Evolutionary conservation across 2,113 vertebrate species (phyloP), one percentile per base, ranked within the genome.

Genomic region (Xenopus tropicalis): DNA sequence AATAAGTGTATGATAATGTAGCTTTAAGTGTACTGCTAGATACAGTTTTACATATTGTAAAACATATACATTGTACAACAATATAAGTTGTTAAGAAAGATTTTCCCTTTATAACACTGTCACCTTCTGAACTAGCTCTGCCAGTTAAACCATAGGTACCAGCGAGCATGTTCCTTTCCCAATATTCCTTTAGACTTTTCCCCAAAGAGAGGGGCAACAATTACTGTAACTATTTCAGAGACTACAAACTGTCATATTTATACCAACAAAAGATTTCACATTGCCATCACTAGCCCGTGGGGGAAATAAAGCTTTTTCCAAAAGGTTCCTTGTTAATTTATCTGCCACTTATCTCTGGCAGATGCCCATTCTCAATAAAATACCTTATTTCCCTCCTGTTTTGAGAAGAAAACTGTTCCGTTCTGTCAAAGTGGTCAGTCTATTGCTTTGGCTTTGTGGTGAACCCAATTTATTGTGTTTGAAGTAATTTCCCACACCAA

Each of bases 401-500:
- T 67, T 61, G 46, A 58, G 57, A 23, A 74, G 44, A 74, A 74
- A 61, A 23, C 44, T 61, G 65, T 62, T 74, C n/a, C 43, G 11
- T 52, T 61, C 72, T 68, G 57, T 74, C 65, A 69, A 52, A 54
- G 65, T 61, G 56, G 65, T 74, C 72, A 74, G 68, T 74, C 72
- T 74, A 74, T 74, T 74, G 72, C 72, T 59, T 74, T 74, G 72
- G 65, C 72, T 74, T 74, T 7, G 44, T 74, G 65, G 56, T 74
- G 72, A 74, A 74, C 72, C 72, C 72, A 74, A 74, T 74, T 74
- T 74, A 74, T 74, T 74, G 72, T 69, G 65, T 69, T 74, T 62
- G 72, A 29, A 74, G 72, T 68, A 68, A 74, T 74, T 74, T 74
- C 72, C 72, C 72, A 68, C 17, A 51, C n/a, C 72, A 74, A 68